Conservation (phyloP, 2,113 vertebrate genomes). For the cat (Felis catus) region F.catus_Fca126_mat1.0 CM031419.1:125816001-125816500, state of each 20-base stretch:
- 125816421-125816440: background rate
- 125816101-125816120: background rate
- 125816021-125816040: background rate
- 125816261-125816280: background rate
- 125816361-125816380: background rate
- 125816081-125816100: background rate
- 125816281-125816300: background rate
- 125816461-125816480: background rate
- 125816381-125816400: background rate
- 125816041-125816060: background rate
- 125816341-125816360: background rate
- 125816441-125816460: background rate
- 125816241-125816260: background rate
- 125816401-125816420: background rate
- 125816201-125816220: slow-evolving; percentile 43
- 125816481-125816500: background rate
- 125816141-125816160: background rate
- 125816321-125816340: background rate
- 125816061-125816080: background rate
- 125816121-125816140: slow-evolving; percentile 14
- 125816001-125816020: background rate
- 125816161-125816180: background rate
- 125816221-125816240: background rate
- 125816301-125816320: slow-evolving; percentile 5
- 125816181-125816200: slow-evolving; percentile 4